These are phyloP conservation scores for Scortum barcoo DNA, from an alignment of 2,113 vertebrate species.

Conservation along the genomic window DNA sequence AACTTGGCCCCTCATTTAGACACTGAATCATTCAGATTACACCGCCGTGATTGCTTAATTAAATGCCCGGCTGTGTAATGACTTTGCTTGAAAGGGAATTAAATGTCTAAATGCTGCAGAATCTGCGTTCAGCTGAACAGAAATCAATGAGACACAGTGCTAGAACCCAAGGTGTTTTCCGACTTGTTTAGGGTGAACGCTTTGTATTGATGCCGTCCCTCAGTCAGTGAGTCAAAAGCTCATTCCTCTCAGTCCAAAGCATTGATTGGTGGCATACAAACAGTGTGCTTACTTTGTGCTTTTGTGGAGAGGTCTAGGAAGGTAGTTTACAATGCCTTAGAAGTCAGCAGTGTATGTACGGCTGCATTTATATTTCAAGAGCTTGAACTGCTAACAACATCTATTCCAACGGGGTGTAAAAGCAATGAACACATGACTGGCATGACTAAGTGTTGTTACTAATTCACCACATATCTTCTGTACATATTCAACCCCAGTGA, in stretches of 20 bases:
- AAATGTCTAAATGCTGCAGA: constrained; percentile 82
- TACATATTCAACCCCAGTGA: background rate
- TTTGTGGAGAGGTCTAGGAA: constrained; percentile 45
- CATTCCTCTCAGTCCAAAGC: constrained; percentile 74
- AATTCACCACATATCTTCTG: background rate
- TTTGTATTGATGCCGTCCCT: constrained; percentile 77
- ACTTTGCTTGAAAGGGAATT: constrained; percentile 81
- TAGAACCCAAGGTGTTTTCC: constrained; percentile 79
- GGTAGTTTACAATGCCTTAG: constrained; percentile 38
- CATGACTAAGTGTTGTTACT: background rate
- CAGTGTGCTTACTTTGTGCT: constrained; percentile 77
- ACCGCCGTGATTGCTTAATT: constrained; percentile 83
- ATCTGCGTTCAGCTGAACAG: constrained; percentile 69
- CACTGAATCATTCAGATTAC: constrained; percentile 78
- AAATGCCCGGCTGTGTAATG: constrained; percentile 84
- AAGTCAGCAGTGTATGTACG: constrained; percentile 43
- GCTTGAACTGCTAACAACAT: constrained; percentile 3
- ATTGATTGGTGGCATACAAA: constrained; percentile 75
- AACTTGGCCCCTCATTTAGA: constrained; percentile 71
- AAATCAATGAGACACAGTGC: constrained; percentile 80
- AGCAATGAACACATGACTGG: background rate
- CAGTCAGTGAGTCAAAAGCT: constrained; percentile 69
- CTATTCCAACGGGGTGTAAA: background rate
- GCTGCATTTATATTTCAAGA: constrained; percentile 45
- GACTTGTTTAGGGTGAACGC: constrained; percentile 72